Evolutionary conservation across 2,888 invertebrate genomes (phyloP), one percentile per base, ranked within the genome.

Genomic region (Monoplex corrugatus): DNA sequence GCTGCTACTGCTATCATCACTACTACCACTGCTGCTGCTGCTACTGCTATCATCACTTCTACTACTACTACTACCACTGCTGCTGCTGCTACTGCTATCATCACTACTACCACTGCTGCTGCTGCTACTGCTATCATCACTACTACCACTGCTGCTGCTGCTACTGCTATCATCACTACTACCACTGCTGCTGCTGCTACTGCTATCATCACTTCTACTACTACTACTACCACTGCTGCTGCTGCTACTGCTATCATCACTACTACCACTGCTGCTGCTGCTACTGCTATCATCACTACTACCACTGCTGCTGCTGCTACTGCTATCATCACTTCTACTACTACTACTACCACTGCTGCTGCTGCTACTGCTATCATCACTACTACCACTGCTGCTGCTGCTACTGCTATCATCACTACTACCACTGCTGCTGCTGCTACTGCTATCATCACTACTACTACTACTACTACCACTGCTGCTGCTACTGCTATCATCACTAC

Each of bases 341-440:
- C 63, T 63, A 63, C 63, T 63, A 23, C 63, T 80, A 32, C 89
- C 89, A 75, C 89, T 89, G 84, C 89, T 89, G 72, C 89, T 89
- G 84, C 87, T 89, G 84, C 89, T 89, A 57, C 89, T 89, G 84
- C 89, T 89, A 89, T 82, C 80, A 89, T 88, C 80, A 89, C 87
- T 89, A 89, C 87, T 89, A 89, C 89, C 89, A 89, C 87, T 89
- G 89, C 87, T 89, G 84, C 89, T 89, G 84, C 89, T 89, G 80
- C 88, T 89, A 50, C 87, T 89, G 43, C 87, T 89, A 89, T 82
- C 80, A 89, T 88, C 80, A 89, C 87, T 89, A 89, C 87, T 89
- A 89, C 89, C 89, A 89, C 87, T 89, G 89, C 87, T 89, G 89
- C 87, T 89, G 78, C 89, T 89, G 45, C 84, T 80, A 32, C 80